Conservation (phyloP, 2,113 vertebrate species). For the Heterotis niloticus region DNA sequence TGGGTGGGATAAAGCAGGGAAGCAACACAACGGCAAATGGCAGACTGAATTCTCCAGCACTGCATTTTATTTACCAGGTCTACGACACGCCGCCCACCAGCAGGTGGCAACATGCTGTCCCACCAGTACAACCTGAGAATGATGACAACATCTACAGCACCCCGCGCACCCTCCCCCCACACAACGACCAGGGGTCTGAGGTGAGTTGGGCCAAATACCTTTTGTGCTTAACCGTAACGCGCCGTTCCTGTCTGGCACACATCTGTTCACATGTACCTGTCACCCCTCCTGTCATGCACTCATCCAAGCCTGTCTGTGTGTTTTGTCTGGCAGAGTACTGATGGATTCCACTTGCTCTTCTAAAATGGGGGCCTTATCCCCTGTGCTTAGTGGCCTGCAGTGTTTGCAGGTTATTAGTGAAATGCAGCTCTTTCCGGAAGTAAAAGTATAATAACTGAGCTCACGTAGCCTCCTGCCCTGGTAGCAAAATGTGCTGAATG, state of each 20-base stretch:
- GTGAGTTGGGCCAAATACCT: conserved; percentile 41
- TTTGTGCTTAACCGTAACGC: conserved; percentile 7
- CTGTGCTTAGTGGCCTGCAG: too few species aligned
- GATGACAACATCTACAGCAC: conserved; percentile 69
- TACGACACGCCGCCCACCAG: conserved; percentile 69
- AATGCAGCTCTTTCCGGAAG: too few species aligned
- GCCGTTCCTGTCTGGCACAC: conserved; percentile 18
- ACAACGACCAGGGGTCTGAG: conserved; percentile 53
- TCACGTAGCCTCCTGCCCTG: too few species aligned
- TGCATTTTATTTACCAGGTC: conserved; percentile 49
- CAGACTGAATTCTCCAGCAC: not conserved
- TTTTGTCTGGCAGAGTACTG: too few species aligned
- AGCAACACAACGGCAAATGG: too few species aligned
- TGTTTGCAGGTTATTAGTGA: too few species aligned
- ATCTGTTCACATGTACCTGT: conserved; percentile 52
- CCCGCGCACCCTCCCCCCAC: conserved; percentile 58
- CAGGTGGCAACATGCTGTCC: conserved; percentile 58
- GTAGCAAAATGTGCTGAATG: too few species aligned
- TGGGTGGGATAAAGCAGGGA: too few species aligned
- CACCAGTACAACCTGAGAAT: conserved; percentile 35
- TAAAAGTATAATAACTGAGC: too few species aligned
- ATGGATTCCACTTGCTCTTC: too few species aligned
- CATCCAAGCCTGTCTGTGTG: conserved; percentile 60
- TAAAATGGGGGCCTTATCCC: too few species aligned
- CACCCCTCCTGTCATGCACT: conserved; percentile 20